Evolutionary conservation across 2,797 vertebrate species (phyloP).

Genomic region (Tolypeutes matacus): DNA sequence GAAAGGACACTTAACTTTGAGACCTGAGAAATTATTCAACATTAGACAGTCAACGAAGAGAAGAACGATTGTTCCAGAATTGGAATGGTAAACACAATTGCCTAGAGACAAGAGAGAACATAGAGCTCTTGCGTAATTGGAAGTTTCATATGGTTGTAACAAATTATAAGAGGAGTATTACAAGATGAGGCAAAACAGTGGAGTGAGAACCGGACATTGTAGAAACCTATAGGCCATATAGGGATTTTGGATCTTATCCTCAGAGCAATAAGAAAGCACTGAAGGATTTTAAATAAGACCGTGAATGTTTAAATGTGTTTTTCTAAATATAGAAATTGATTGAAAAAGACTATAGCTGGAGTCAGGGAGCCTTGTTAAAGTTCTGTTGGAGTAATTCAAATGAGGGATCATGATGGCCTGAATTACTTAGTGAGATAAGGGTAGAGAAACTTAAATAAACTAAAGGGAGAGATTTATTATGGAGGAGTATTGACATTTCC

Average conservation of each 20-base stretch:
- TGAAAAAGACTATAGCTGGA: not conserved
- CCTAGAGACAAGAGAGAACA: not conserved
- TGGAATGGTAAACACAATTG: not conserved
- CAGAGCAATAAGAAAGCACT: not conserved
- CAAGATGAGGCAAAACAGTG: not conserved
- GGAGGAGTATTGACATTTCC: not conserved
- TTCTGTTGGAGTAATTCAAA: not conserved
- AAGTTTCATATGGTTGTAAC: not conserved
- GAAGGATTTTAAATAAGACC: not conserved
- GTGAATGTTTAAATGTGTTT: not conserved
- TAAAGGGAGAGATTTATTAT: not conserved
- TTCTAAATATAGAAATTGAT: not conserved
- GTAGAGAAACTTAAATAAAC: not conserved
- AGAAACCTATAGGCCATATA: not conserved
- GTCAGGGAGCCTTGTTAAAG: not conserved
- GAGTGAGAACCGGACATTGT: not conserved
- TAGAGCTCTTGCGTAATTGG: not conserved
- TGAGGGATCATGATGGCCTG: not conserved
- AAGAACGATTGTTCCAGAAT: not conserved
- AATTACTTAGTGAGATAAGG: not conserved
- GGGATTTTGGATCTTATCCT: not conserved
- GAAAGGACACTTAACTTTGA: not conserved
- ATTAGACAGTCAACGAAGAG: not conserved
- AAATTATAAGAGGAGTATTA: not conserved
- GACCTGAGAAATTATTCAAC: not conserved